A percentile compares a stretch with the other conserved stretches of the same genome.
phyloP scores from a whole-genome alignment of 2,888 invertebrate species.

The Drosophila suboccidentalis region DNA sequence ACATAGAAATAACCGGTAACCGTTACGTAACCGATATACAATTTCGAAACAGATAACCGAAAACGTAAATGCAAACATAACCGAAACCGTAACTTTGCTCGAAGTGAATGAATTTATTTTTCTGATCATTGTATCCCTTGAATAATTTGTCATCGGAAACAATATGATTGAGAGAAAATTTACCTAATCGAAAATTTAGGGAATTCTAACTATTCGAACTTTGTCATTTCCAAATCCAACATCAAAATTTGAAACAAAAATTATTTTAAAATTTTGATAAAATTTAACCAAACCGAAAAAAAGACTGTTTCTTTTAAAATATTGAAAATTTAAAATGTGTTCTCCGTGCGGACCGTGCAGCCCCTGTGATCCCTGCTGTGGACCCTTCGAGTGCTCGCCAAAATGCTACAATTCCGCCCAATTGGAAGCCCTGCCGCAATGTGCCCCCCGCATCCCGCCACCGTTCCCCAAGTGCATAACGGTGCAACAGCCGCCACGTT shows the following conservation, averaged over 20 bases:
- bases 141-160: background rate
- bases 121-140: background rate
- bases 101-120: background rate
- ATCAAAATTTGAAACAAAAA: slow-evolving; percentile 5
- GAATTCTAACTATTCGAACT: background rate
- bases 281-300: background rate
- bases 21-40: no score
- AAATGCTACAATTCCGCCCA: slow-evolving; percentile 10
- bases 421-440: slow-evolving; percentile 9
- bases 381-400: slow-evolving; percentile 12
- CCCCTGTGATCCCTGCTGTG: slow-evolving; percentile 15
- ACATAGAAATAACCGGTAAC: no score
- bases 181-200: background rate
- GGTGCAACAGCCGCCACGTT: slow-evolving; percentile 9
- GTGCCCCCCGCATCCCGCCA: slow-evolving; percentile 8
- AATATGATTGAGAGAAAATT: background rate
- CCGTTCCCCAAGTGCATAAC: slow-evolving; percentile 12
- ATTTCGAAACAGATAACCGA: no score
- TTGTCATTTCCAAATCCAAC: slow-evolving; percentile 8
- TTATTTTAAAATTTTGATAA: background rate
- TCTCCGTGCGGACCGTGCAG: slow-evolving; percentile 15
- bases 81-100: no score
- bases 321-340: slow-evolving; percentile 2
- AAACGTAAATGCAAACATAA: no score
- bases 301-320: background rate